These are phyloP conservation scores for Hippocampus kuda DNA, from an alignment of 2,797 vertebrate genomes.

Conservation along the genomic window DNA sequence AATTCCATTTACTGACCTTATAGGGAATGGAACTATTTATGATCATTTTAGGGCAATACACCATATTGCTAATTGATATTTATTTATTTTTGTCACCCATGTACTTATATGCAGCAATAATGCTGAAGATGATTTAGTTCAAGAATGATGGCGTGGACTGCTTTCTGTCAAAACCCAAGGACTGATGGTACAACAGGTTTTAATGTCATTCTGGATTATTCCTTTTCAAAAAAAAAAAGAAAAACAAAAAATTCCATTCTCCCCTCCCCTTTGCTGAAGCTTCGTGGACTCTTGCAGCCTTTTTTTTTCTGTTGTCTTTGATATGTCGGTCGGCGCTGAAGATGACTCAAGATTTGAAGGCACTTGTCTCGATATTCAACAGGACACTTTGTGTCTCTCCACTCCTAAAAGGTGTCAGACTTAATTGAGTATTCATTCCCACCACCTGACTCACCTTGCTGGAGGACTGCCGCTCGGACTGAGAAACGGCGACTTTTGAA, in stretches of 20 bases:
- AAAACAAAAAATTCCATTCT: slow-evolving; percentile 7
- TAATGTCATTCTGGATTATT: slow-evolving; percentile 10
- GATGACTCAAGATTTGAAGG: background rate
- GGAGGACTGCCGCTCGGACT: background rate
- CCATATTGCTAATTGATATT: background rate
- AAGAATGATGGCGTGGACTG: slow-evolving; percentile 17
- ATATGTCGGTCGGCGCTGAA: slow-evolving; percentile 34
- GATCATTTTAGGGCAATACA: background rate
- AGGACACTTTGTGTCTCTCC: background rate
- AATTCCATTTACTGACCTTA: slow-evolving; percentile 1
- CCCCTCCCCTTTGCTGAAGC: background rate
- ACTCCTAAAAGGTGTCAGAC: background rate
- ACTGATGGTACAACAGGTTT: slow-evolving; percentile 16
- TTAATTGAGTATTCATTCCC: background rate
- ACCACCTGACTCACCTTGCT: background rate
- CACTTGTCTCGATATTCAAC: background rate
- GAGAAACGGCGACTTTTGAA: background rate
- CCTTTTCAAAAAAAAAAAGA: background rate
- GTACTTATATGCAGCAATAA: slow-evolving; percentile 56
- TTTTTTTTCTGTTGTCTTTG: slow-evolving; percentile 35
- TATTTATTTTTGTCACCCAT: slow-evolving; percentile 7
- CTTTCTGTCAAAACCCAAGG: slow-evolving; percentile 26
- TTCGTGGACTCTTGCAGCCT: slow-evolving; percentile 26
- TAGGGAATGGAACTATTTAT: background rate
- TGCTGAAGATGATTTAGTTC: slow-evolving; percentile 31